Conservation (phyloP, 2,113 vertebrate genomes). For the Gopherus evgoodei region DNA sequence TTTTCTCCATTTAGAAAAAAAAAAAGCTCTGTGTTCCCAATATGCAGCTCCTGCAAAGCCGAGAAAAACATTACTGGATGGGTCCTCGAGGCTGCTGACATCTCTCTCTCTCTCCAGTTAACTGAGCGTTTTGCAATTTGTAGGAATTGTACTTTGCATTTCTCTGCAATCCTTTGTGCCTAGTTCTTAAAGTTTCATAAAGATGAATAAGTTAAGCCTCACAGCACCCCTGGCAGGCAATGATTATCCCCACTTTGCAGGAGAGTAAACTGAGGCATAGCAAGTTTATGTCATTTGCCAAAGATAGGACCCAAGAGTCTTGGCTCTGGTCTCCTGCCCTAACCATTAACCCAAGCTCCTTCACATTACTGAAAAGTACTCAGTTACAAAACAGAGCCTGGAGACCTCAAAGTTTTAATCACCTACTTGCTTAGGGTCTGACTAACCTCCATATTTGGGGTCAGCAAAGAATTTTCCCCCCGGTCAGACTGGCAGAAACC, state of each 20-base stretch:
- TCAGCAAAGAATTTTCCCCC: neutral
- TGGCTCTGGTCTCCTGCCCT: neutral
- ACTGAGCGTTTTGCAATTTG: rapidly evolving
- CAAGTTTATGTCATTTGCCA: neutral
- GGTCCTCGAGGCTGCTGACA: neutral
- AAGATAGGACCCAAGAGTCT: neutral
- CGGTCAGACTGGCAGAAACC: neutral
- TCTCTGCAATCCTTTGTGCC: neutral
- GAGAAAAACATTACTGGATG: neutral
- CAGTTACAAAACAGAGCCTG: neutral
- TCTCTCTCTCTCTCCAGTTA: neutral
- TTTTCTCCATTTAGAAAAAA: neutral
- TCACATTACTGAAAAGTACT: neutral
- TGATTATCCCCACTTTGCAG: rapidly evolving
- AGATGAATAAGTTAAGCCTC: neutral
- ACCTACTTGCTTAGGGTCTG: neutral
- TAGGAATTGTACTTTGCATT: neutral
- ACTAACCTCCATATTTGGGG: neutral
- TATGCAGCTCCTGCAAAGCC: rapidly evolving
- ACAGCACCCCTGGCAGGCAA: neutral
- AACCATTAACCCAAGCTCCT: neutral
- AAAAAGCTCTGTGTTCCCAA: neutral
- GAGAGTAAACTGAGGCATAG: constrained; percentile 10
- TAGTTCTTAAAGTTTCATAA: neutral
- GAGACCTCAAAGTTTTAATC: neutral